Base-by-base conservation (phyloP, 2,888 invertebrate genomes). In the Calliopum simillimum region DNA sequence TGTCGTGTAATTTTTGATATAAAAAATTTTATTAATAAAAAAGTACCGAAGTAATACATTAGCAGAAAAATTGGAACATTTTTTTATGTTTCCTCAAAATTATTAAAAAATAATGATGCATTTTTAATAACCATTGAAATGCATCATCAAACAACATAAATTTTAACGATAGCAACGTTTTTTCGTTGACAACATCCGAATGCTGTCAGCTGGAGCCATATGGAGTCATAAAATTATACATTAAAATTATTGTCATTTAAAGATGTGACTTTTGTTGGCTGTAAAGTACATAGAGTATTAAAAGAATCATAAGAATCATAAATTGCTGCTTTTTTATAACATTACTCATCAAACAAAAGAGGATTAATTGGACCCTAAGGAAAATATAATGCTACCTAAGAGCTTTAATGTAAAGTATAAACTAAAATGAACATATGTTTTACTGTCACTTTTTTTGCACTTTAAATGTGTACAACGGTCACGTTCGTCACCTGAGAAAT, bases 241-340 rank as follows among this genome's bases (percentile, higher is more conserved):
- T 70, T 66, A 59, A 66, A 70, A 70, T 55, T 67, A 71, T 67
- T 71, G 70, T 61, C 67, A 71, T 55, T 71, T 67, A 62, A 55
- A 63, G 41, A 44, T 33, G 8, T 33, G 51, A 43, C 49, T 66
- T 33, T 33, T 33, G 65, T 65, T 65, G 65, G 43, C 44, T 55
- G 65, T 25, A 46, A 46, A 47, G 49, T 33, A 19, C 14, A 25
- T 41, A 51, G 3, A 21, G 19, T 11, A 53, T 53, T 11, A 1
- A 23, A 53, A 53, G 19, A 53, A 13, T 14, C 21, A 21, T 19
- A 49, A 12, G 11, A 13, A 49, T 19, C 49, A 49, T 19, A 16
- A 49, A 49, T 49, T 49, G 19, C 19, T 49, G 49, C 19, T 49
- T 19, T n/a, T 49, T n/a, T n/a, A n/a, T n/a, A n/a, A n/a, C n/a